These are phyloP conservation scores for Strix uralensis DNA, from an alignment of 2,113 vertebrate genomes.

Conservation along the genomic window DNA sequence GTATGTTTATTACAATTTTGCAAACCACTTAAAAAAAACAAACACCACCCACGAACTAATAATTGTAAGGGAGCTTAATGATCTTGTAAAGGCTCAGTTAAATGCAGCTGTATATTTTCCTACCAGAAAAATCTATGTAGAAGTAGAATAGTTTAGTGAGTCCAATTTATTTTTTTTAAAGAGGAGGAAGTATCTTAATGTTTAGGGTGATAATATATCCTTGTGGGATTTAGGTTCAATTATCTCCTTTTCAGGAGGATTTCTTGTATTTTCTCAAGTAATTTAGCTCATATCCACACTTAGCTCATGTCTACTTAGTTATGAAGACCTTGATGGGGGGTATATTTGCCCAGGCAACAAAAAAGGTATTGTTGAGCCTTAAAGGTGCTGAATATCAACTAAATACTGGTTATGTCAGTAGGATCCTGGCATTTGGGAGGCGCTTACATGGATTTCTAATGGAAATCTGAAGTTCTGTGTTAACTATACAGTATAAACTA, in stretches of 20 bases:
- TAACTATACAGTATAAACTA: neutral
- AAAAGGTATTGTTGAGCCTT: neutral
- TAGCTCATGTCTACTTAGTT: neutral
- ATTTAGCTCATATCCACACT: neutral
- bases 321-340: neutral
- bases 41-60: neutral
- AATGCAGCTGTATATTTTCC: neutral
- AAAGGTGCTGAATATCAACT: neutral
- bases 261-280: neutral
- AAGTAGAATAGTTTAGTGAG: neutral
- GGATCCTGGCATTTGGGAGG: neutral
- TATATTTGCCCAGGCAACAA: neutral
- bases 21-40: neutral
- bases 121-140: neutral
- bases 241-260: neutral
- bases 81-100: neutral
- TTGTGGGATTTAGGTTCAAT: neutral
- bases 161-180: neutral
- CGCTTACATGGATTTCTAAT: neutral
- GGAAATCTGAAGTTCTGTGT: neutral
- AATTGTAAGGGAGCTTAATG: neutral
- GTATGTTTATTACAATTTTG: neutral
- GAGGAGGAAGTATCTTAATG: neutral
- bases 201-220: neutral
- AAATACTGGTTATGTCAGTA: neutral